phyloP scores from a whole-genome alignment of 2,113 vertebrate species.

The Pavo muticus region DNA sequence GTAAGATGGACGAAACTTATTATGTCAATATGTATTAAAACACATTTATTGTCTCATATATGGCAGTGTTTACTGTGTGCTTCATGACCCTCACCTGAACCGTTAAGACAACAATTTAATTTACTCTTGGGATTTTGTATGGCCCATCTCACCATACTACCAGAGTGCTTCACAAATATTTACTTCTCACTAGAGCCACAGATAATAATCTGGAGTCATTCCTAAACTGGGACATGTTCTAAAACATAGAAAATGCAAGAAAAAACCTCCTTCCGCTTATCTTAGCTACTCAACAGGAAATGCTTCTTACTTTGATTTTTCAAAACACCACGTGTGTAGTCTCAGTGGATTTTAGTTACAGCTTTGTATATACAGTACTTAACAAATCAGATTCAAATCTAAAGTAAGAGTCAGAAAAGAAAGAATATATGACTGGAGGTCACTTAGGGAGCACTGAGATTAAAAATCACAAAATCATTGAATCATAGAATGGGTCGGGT shows the following conservation, averaged over 20 bases:
- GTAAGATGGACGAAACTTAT: not conserved
- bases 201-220: slow-evolving; percentile 28
- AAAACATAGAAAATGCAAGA: not conserved
- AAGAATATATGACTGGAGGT: not conserved
- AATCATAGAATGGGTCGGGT: no score
- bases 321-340: not conserved
- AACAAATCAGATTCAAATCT: slow-evolving; percentile 15
- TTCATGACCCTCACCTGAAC: not conserved
- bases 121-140: not conserved
- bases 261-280: not conserved
- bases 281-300: not conserved
- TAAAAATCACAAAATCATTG: not conserved
- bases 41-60: not conserved
- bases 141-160: not conserved
- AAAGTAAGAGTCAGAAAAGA: not conserved
- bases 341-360: not conserved
- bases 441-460: not conserved
- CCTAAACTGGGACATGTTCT: not conserved
- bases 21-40: not conserved
- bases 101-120: not conserved
- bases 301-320: not conserved
- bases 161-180: slow-evolving; percentile 22
- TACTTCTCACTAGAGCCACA: slow-evolving; percentile 14
- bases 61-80: not conserved
- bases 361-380: not conserved